A percentile compares a stretch with the other conserved stretches of the same genome.
These are phyloP conservation scores for Brassicogethes aeneus DNA, from an alignment of 2,888 invertebrate genomes.

Conservation along the genomic window DNA sequence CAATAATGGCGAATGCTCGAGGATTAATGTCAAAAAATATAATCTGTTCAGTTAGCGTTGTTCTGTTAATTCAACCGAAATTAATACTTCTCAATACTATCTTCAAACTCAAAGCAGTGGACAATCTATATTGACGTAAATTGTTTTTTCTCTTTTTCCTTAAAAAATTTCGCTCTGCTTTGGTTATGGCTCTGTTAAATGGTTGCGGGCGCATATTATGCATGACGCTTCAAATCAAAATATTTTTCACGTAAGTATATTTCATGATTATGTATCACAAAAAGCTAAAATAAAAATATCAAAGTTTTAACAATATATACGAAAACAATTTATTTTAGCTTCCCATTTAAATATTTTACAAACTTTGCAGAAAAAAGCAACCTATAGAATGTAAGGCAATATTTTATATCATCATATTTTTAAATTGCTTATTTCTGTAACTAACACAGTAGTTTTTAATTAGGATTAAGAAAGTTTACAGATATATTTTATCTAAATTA, in stretches of 20 bases:
- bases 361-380: slow-evolving; percentile 19
- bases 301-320: too few relatives aligned
- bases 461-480: not conserved
- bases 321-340: too few relatives aligned
- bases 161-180: slow-evolving; percentile 73
- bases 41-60: too few relatives aligned
- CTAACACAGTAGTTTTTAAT: slow-evolving; percentile 1
- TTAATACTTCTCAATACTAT: too few relatives aligned
- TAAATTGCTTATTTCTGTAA: slow-evolving; percentile 18
- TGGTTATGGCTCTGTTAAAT: slow-evolving; percentile 60
- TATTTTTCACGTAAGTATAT: slow-evolving; percentile 65
- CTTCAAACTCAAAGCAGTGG: slow-evolving; percentile 33
- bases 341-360: not conserved
- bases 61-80: too few relatives aligned
- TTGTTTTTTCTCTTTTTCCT: slow-evolving; percentile 64
- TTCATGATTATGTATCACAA: slow-evolving; percentile 18
- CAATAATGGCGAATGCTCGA: too few relatives aligned
- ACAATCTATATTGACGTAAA: slow-evolving; percentile 56
- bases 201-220: slow-evolving; percentile 61
- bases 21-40: too few relatives aligned
- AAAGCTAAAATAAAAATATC: too few relatives aligned
- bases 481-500: too few relatives aligned
- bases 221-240: slow-evolving; percentile 60
- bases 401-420: not conserved
- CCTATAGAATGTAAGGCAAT: not conserved